Evolutionary conservation across 1,140 invertebrate species (phyloP).

Genomic region (Pantala flavescens): DNA sequence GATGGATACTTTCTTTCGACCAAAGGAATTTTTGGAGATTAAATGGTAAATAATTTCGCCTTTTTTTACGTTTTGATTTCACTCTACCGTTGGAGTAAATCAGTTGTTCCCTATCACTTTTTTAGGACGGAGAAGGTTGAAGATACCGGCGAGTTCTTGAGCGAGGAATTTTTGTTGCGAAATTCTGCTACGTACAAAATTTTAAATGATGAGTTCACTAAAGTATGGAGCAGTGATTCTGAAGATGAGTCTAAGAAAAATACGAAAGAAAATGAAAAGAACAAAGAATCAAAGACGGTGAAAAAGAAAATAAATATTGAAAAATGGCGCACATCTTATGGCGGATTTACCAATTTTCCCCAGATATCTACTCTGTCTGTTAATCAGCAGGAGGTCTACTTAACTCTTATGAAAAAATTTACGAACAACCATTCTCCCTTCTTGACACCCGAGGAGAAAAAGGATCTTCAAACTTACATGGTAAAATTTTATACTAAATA

Average conservation of each 20-base stretch:
- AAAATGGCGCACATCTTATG: neutral
- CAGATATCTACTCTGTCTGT: neutral
- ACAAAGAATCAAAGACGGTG: too few species aligned
- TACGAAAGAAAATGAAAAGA: too few species aligned
- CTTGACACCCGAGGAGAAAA: neutral
- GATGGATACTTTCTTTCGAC: too few species aligned
- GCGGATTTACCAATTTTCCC: neutral
- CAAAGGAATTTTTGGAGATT: too few species aligned
- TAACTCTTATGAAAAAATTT: neutral
- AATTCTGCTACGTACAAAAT: neutral
- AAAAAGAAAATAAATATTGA: neutral
- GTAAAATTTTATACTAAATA: too few species aligned
- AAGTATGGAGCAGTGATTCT: neutral
- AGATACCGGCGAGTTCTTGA: too few species aligned
- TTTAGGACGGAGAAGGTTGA: too few species aligned
- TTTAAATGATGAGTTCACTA: neutral
- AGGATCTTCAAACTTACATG: neutral
- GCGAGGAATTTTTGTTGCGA: neutral
- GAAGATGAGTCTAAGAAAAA: neutral
- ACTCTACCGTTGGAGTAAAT: too few species aligned
- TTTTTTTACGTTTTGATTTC: too few species aligned
- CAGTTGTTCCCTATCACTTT: too few species aligned
- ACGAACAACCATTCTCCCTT: neutral
- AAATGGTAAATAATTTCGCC: too few species aligned
- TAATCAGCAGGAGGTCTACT: neutral